phyloP scores from a whole-genome alignment of 2,113 vertebrate genomes.

The Nymphicus hollandicus region DNA sequence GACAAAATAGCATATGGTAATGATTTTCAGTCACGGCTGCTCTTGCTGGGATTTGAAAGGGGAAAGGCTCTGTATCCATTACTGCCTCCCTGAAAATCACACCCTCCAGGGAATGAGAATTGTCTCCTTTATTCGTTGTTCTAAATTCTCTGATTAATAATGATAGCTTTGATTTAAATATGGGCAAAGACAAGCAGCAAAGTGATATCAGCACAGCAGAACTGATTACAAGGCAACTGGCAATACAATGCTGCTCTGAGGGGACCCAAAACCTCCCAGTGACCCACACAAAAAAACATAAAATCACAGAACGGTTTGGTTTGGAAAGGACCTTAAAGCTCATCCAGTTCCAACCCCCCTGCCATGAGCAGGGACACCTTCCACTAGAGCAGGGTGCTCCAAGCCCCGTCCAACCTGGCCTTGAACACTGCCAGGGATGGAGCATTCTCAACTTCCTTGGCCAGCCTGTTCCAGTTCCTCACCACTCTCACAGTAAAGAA shows the following conservation, averaged over 20 bases:
- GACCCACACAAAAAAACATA: neutral
- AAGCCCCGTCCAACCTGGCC: neutral
- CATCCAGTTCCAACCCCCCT: neutral
- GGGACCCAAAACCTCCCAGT: accelerated
- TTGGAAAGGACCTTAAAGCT: neutral
- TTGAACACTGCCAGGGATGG: neutral
- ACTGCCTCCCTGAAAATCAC: neutral
- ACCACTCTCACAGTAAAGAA: neutral
- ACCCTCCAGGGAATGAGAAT: neutral
- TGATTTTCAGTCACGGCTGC: neutral
- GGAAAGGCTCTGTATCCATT: neutral
- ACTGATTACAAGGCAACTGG: neutral
- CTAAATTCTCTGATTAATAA: neutral
- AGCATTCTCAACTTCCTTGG: neutral
- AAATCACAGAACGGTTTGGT: neutral
- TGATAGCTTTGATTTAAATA: neutral
- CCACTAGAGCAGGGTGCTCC: neutral
- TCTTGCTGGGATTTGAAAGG: constrained; percentile 7
- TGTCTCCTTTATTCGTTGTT: neutral
- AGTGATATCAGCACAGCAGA: neutral
- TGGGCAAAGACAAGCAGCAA: neutral
- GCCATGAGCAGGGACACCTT: neutral
- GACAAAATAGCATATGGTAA: constrained; percentile 21
- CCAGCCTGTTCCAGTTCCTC: neutral
- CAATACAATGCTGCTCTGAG: neutral